Conservation (phyloP, 2,888 invertebrate genomes). For the Escarpia spicata region DNA sequence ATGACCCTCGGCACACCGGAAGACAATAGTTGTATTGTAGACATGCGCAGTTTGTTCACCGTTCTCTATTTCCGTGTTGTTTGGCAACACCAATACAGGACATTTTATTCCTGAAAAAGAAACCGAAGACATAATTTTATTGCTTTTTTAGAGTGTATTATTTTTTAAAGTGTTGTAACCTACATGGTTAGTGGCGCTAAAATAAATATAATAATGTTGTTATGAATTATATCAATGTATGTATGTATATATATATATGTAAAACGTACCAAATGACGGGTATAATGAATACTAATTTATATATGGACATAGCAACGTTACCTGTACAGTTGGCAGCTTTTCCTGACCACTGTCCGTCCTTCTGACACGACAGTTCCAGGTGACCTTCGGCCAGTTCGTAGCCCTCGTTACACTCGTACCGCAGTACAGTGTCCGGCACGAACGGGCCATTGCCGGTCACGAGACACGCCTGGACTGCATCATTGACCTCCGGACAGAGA, state of each 20-base stretch:
- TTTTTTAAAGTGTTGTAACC: too few relatives aligned
- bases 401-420: background rate
- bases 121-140: background rate
- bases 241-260: background rate
- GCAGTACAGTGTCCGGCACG: background rate
- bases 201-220: too few relatives aligned
- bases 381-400: background rate
- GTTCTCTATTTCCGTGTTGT: background rate
- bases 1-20: background rate
- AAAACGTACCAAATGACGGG: background rate
- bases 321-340: background rate
- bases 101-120: background rate
- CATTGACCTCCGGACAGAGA: background rate
- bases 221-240: background rate
- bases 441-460: background rate
- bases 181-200: too few relatives aligned
- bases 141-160: too few relatives aligned
- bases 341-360: background rate
- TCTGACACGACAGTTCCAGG: background rate
- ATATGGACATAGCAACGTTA: background rate
- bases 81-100: background rate
- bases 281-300: background rate
- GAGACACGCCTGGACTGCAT: background rate
- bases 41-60: background rate
- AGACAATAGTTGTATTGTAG: background rate